Percentiles rank a stretch among this genome's conserved stretches.
phyloP scores from a whole-genome alignment of 2,113 vertebrate species.

The Naja naja region DNA sequence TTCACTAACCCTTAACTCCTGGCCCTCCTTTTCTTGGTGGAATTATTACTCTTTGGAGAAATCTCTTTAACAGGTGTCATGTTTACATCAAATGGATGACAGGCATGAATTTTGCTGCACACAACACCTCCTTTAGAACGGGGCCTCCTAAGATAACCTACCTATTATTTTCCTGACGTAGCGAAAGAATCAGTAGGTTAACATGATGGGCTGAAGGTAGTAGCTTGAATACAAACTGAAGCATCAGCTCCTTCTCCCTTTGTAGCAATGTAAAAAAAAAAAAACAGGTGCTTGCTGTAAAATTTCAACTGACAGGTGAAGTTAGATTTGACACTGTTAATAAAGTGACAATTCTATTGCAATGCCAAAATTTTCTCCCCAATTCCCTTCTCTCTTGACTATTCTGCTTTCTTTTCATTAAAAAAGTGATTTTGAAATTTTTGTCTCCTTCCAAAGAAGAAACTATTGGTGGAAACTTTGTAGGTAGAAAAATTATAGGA shows the following conservation, averaged over 20 bases:
- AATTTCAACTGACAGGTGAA: constrained; percentile 72
- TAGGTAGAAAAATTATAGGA: not conserved
- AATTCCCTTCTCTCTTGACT: not conserved
- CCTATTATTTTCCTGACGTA: not conserved
- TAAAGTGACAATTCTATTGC: constrained; percentile 70
- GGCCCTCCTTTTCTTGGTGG: constrained; percentile 14
- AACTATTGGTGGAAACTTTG: not conserved
- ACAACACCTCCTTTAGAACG: not conserved
- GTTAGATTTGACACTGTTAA: constrained; percentile 70
- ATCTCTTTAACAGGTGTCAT: constrained; percentile 26
- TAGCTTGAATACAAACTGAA: not conserved
- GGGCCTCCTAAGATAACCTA: constrained; percentile 5
- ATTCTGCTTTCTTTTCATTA: not conserved
- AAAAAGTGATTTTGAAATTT: not conserved
- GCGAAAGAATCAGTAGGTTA: not conserved
- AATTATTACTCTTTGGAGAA: constrained; percentile 18
- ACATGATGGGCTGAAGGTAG: not conserved
- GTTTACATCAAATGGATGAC: constrained; percentile 16
- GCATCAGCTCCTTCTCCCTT: not conserved
- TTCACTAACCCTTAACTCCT: constrained; percentile 31
- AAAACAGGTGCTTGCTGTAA: constrained; percentile 49
- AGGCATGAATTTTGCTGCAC: not conserved
- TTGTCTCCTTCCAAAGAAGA: not conserved
- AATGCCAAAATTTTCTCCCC: not conserved
- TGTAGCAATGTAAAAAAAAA: constrained; percentile 13